Evolutionary conservation across 2,797 vertebrate species (phyloP).

Genomic region (Nothura maculosa): DNA sequence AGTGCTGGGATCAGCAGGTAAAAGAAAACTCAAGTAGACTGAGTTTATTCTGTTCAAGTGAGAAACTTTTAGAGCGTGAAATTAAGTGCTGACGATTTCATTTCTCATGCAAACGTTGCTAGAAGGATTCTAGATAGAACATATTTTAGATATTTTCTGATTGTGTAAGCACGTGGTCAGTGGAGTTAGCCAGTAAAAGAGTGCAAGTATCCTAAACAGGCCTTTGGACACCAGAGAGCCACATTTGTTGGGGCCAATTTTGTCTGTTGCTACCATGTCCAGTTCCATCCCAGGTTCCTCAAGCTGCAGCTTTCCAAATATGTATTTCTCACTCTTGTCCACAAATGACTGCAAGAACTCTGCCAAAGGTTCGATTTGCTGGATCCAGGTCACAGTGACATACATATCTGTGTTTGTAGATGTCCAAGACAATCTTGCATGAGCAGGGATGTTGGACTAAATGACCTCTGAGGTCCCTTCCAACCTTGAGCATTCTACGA

Average conservation of each 20-base stretch:
- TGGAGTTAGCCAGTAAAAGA: background rate
- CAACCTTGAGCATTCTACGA: no score
- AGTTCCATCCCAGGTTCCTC: background rate
- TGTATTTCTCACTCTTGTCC: background rate
- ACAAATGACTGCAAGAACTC: background rate
- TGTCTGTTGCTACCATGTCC: background rate
- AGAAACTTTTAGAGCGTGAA: background rate
- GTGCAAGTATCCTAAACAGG: background rate
- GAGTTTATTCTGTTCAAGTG: background rate
- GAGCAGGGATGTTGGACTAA: no score
- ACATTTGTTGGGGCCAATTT: background rate
- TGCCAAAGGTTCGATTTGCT: background rate
- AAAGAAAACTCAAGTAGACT: background rate
- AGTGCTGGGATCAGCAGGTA: background rate
- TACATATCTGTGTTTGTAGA: background rate
- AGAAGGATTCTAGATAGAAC: background rate
- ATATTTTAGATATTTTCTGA: background rate
- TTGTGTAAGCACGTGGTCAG: background rate
- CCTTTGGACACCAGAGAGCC: background rate
- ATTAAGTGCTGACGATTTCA: background rate
- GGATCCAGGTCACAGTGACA: background rate
- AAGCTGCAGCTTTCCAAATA: conserved; percentile 8
- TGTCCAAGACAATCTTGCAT: no score
- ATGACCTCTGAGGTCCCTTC: no score
- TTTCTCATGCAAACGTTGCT: background rate